These are phyloP conservation scores for Notechis scutatus DNA, from an alignment of 2,113 vertebrate genomes.

Conservation along the genomic window DNA sequence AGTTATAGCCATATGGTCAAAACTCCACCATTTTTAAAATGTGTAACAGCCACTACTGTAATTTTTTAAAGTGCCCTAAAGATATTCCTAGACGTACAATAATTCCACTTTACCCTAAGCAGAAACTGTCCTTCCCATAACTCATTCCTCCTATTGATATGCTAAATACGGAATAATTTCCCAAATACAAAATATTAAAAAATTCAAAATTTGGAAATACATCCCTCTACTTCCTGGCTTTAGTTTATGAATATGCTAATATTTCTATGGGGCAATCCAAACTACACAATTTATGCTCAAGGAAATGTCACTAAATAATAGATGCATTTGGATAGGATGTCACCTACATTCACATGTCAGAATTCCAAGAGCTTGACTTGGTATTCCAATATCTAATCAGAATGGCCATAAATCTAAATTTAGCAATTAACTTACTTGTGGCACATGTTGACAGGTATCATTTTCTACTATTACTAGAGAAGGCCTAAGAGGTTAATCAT, in stretches of 20 bases:
- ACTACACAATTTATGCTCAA: neutral
- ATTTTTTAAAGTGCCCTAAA: neutral
- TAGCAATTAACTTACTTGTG: neutral
- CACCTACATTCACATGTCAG: neutral
- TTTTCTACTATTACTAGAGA: neutral
- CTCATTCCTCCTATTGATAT: neutral
- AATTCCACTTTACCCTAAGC: neutral
- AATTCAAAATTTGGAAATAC: conserved; percentile 4
- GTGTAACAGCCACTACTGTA: neutral
- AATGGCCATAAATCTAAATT: neutral
- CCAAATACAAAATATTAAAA: neutral
- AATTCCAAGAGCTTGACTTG: neutral
- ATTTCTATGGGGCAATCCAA: neutral
- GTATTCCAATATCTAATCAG: neutral
- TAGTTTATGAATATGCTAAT: neutral
- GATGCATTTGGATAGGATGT: neutral
- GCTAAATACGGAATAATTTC: neutral
- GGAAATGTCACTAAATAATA: neutral
- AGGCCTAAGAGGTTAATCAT: neutral
- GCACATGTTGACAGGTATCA: neutral
- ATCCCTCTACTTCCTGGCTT: neutral
- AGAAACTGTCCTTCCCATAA: neutral
- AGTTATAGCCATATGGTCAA: neutral
- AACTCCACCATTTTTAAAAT: neutral
- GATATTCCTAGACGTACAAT: neutral